Conservation (phyloP, 2,888 invertebrate species). For the Hemithea aestivaria region DNA sequence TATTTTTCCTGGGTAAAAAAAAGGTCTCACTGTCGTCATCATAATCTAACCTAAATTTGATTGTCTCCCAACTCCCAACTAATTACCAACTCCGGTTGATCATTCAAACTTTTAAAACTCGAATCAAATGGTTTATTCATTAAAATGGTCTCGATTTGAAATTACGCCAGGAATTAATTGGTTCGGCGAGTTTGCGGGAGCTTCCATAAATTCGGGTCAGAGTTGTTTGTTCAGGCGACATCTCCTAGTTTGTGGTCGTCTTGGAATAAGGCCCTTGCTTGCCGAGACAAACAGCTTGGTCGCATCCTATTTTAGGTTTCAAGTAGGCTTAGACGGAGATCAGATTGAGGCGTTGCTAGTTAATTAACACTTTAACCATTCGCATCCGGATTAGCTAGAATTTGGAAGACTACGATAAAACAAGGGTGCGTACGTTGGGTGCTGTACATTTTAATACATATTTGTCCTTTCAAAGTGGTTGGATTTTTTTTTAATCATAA, state of each 20-base stretch:
- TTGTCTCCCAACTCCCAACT: conserved; percentile 41
- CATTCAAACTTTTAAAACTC: conserved; percentile 41
- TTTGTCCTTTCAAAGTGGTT: too few relatives aligned
- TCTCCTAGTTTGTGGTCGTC: conserved; percentile 16
- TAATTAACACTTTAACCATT: too few relatives aligned
- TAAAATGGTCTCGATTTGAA: conserved; percentile 20
- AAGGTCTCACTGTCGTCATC: too few relatives aligned
- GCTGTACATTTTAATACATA: too few relatives aligned
- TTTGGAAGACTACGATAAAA: too few relatives aligned
- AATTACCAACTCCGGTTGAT: conserved; percentile 41
- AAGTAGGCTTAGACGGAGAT: too few relatives aligned
- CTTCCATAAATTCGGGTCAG: conserved; percentile 14
- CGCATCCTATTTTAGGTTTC: not conserved
- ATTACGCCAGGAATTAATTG: conserved; percentile 21
- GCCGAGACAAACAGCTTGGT: too few relatives aligned
- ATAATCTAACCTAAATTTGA: conserved; percentile 32
- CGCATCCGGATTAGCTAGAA: too few relatives aligned
- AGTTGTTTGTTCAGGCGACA: conserved; percentile 16
- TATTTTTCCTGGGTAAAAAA: too few relatives aligned
- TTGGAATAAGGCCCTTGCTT: conserved; percentile 1
- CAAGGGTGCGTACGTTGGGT: too few relatives aligned
- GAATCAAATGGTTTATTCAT: conserved; percentile 41
- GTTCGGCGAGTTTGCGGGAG: conserved; percentile 14
- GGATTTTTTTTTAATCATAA: too few relatives aligned
- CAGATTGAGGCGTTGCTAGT: too few relatives aligned